Evolutionary conservation across 2,888 invertebrate genomes (phyloP).

Genomic region (Netelia virgata): DNA sequence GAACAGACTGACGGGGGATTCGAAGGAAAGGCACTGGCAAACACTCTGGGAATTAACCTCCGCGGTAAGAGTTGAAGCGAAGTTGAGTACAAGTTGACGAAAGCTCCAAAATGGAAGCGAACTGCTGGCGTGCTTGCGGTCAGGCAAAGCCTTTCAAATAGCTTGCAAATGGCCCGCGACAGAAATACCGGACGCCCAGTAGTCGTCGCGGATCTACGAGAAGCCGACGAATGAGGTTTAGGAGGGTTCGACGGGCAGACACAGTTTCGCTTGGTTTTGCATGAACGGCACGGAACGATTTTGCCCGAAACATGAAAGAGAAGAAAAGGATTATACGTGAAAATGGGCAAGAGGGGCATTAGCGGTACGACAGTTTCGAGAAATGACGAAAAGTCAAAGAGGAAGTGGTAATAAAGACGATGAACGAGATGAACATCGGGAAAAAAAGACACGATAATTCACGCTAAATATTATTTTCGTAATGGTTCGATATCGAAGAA

Average conservation of each 20-base stretch:
- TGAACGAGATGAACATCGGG: background rate
- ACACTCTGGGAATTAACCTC: background rate
- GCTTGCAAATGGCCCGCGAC: constrained; percentile 54
- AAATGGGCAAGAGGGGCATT: background rate
- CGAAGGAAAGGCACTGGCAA: no score
- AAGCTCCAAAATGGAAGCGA: constrained; percentile 11
- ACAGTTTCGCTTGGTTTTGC: background rate
- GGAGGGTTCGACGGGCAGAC: background rate
- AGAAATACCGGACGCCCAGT: constrained; percentile 39
- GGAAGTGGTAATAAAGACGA: background rate
- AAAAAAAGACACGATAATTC: background rate
- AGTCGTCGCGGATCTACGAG: background rate
- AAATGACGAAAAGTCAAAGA: background rate
- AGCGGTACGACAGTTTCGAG: background rate
- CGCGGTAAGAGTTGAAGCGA: background rate
- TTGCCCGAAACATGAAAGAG: background rate
- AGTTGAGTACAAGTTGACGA: constrained; percentile 32
- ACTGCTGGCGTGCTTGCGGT: background rate
- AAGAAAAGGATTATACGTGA: background rate
- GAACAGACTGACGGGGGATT: no score
- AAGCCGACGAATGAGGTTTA: constrained; percentile 1
- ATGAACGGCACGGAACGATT: constrained; percentile 1
- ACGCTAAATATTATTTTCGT: background rate
- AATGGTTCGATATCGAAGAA: no score
- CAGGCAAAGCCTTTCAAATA: constrained; percentile 48